phyloP scores from a whole-genome alignment of 2,113 vertebrate species.

The Egretta garzetta region DNA sequence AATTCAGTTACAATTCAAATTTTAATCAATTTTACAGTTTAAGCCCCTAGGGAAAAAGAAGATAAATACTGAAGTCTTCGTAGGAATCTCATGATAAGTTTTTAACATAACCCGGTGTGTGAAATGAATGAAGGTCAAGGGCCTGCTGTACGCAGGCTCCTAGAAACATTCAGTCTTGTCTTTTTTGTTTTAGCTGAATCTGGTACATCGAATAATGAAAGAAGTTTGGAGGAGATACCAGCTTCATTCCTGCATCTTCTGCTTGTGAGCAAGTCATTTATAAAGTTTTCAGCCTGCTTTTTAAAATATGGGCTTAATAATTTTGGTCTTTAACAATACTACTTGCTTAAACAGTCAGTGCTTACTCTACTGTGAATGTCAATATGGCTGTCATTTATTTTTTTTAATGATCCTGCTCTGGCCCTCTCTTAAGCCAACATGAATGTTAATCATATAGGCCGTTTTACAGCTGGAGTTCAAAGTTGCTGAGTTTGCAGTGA shows the following conservation, averaged over 20 bases:
- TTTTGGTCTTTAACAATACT: background rate
- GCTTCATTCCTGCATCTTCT: constrained; percentile 75
- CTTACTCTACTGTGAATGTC: background rate
- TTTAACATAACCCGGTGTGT: background rate
- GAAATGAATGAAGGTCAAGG: background rate
- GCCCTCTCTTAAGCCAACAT: background rate
- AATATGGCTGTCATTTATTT: background rate
- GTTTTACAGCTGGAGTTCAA: background rate
- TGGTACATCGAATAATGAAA: constrained; percentile 88
- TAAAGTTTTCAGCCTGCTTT: background rate
- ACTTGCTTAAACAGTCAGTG: background rate
- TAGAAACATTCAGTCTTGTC: background rate
- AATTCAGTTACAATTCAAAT: background rate
- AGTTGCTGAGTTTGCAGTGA: background rate
- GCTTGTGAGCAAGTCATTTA: constrained; percentile 81
- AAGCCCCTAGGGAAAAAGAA: background rate
- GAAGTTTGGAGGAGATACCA: constrained; percentile 85
- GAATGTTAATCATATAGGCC: background rate
- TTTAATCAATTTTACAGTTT: background rate
- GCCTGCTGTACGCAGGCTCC: background rate
- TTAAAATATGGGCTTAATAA: background rate
- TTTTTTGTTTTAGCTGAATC: constrained; percentile 82
- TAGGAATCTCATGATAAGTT: background rate
- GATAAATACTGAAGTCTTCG: background rate
- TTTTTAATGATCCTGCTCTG: background rate